These are phyloP conservation scores for Clivina fossor DNA, from an alignment of 2,888 invertebrate species.

Conservation along the genomic window DNA sequence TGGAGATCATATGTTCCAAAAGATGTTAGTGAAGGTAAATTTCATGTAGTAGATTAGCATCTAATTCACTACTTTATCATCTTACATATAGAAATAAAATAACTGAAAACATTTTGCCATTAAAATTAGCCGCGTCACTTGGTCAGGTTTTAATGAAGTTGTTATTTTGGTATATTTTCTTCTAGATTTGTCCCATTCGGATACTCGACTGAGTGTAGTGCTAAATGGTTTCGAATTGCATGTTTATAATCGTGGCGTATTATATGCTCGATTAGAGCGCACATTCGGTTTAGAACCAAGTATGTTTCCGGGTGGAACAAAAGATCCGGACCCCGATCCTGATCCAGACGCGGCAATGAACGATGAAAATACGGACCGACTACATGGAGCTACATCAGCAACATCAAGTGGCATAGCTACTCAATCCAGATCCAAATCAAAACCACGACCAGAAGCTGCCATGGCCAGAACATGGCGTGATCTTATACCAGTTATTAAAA, in stretches of 20 bases:
- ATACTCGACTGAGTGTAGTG: constrained; percentile 86
- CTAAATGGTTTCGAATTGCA: constrained; percentile 94
- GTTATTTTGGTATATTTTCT: too few relatives aligned
- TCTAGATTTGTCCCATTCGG: constrained; percentile 90
- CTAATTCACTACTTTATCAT: too few relatives aligned
- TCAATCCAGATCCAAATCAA: too few relatives aligned
- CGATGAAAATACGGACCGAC: constrained; percentile 63
- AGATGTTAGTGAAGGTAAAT: constrained; percentile 88
- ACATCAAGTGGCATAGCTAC: too few relatives aligned
- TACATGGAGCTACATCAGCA: too few relatives aligned
- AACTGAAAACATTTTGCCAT: too few relatives aligned
- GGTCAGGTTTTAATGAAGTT: constrained; percentile 7
- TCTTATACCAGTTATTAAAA: constrained; percentile 93
- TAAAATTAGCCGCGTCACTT: too few relatives aligned
- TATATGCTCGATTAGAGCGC: constrained; percentile 85
- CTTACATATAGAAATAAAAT: too few relatives aligned
- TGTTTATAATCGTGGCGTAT: constrained; percentile 87
- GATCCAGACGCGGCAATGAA: constrained; percentile 54
- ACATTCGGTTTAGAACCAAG: constrained; percentile 81
- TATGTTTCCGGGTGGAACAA: constrained; percentile 60
- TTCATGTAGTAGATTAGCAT: not conserved
- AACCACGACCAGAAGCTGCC: constrained; percentile 75
- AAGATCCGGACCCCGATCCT: not conserved
- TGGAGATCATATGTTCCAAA: constrained; percentile 96
- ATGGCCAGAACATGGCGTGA: constrained; percentile 92